Evolutionary conservation across 2,113 vertebrate genomes (phyloP), one percentile per base, ranked within the genome.

Genomic region (Cyanoramphus novaezelandiae): DNA sequence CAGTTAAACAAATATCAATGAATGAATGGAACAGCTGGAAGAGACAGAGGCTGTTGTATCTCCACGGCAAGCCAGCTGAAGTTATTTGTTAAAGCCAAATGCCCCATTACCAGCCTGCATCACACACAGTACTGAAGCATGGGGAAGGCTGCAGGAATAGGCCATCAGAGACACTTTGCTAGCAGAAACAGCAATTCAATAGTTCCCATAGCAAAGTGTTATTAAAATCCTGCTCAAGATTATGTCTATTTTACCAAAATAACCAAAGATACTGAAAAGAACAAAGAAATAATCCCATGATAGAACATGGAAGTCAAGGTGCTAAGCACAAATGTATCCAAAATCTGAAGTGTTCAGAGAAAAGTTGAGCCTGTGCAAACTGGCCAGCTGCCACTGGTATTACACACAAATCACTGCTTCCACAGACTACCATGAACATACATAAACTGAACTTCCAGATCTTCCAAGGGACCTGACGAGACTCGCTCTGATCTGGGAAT

Each of bases 51-150:
- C 47, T 57, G 24, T 14, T 41, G 4, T 16, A 68, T 24, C 52
- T 44, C 39, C 31, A 49, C 0, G 1, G 37, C 28, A 88, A 88
- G 16, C 18, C n/a, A 31, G 11, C 5, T 28, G 7, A 63, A 52
- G 9, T 5, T 28, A 90, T n/a, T 41, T 60, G 11, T 64, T 62
- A 80, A 88, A 64, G n/a, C n/a, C 63, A 49, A 92, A 79, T 1
- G 15, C 15, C 35, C 44, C 17, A 11, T 23, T 55, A 15, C 19
- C 41, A 74, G 35, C 27, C 49, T 31, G 44, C 27, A 82, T 35
- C 55, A 62, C 39, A n/a, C 43, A 4, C 0, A 1, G 35, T 16
- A 55, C 0, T 0, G 8, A 68, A 49, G 47, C 52, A n/a, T 0
- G 0, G 41, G 44, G 44, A 69, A 20, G 33, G 59, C 44, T 90